These are phyloP conservation scores for Cryptus armator DNA, from an alignment of 2,888 invertebrate species.

Conservation along the genomic window DNA sequence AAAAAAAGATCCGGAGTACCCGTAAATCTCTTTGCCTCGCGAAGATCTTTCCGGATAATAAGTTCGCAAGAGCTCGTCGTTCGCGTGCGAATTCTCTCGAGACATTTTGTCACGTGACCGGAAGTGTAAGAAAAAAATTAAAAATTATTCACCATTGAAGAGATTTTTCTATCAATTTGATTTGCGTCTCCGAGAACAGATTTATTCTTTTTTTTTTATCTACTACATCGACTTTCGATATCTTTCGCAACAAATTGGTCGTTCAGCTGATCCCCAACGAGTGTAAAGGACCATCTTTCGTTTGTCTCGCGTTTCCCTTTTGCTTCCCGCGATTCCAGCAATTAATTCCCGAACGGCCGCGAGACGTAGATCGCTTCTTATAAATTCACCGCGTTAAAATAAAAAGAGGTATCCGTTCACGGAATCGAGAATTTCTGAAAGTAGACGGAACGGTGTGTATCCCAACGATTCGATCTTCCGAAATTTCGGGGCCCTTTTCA, in stretches of 20 bases:
- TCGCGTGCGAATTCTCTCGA: not conserved
- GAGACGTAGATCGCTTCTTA: conserved; percentile 64
- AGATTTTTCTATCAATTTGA: not conserved
- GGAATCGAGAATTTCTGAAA: conserved; percentile 78
- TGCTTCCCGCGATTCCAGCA: conserved; percentile 74
- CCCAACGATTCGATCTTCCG: conserved; percentile 77
- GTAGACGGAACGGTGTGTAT: conserved; percentile 67
- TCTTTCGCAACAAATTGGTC: conserved; percentile 70
- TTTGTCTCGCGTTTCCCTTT: conserved; percentile 64
- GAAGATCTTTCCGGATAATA: conserved; percentile 40
- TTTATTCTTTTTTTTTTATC: not conserved
- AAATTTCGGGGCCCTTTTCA: conserved; percentile 75
- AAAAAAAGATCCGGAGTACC: conserved; percentile 17
- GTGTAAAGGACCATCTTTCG: conserved; percentile 57
- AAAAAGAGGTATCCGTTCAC: conserved; percentile 39
- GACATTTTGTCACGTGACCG: not conserved
- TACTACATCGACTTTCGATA: conserved; percentile 50
- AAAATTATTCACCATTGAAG: not conserved
- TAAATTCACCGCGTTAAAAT: conserved; percentile 66
- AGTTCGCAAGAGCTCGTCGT: not conserved
- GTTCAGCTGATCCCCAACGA: conserved; percentile 41
- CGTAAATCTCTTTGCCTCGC: conserved; percentile 52
- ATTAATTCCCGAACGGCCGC: conserved; percentile 78
- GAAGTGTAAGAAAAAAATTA: not conserved
- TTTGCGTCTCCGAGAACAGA: not conserved